phyloP scores from a whole-genome alignment of 2,797 vertebrate genomes.

The Cryptoprocta ferox region DNA sequence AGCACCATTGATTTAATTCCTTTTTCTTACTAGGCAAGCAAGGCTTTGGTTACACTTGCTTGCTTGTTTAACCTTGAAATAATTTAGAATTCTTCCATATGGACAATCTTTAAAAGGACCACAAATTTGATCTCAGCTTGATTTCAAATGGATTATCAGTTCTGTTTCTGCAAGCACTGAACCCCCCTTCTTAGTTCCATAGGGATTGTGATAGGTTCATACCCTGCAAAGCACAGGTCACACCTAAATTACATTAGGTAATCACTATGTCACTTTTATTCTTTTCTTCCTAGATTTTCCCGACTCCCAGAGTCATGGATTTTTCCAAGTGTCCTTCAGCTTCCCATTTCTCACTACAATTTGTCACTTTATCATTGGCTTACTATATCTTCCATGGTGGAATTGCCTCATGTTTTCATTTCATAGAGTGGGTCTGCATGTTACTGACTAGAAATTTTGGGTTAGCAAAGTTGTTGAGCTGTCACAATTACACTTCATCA shows the following conservation, averaged over 20 bases:
- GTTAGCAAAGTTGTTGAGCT: not conserved
- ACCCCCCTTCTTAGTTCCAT: not conserved
- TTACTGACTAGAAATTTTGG: conserved; percentile 11
- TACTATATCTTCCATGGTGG: not conserved
- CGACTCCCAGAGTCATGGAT: not conserved
- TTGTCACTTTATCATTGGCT: not conserved
- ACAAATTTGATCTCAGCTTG: not conserved
- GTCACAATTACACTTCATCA: conserved; percentile 53
- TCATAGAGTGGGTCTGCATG: not conserved
- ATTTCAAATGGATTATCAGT: not conserved
- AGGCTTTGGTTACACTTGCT: not conserved
- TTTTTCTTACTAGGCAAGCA: not conserved
- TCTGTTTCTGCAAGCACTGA: not conserved
- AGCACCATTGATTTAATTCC: not conserved
- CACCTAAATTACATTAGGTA: not conserved
- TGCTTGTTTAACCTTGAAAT: not conserved
- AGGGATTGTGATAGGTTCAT: not conserved
- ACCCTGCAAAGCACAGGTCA: not conserved
- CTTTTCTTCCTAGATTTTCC: not conserved
- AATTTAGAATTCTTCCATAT: not conserved
- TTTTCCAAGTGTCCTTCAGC: not conserved
- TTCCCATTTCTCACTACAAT: not conserved
- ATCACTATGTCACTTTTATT: not conserved
- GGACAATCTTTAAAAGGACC: not conserved
- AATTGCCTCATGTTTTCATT: conserved; percentile 44